These are phyloP conservation scores for Drosophila rubida DNA, from an alignment of 2,888 invertebrate species.

Conservation along the genomic window DNA sequence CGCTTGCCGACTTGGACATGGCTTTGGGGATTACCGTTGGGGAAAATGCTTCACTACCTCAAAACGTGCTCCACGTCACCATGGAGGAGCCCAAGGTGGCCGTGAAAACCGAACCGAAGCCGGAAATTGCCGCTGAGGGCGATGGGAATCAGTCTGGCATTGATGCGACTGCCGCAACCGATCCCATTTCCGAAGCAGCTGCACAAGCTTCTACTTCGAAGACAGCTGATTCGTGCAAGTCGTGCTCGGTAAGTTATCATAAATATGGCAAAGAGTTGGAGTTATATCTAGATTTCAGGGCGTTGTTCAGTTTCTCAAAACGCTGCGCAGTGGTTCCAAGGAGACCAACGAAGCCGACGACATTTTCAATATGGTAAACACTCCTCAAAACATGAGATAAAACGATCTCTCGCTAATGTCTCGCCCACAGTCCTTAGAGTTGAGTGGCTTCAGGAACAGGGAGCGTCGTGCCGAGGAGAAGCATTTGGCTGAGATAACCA, in stretches of 20 bases:
- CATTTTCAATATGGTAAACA: not conserved
- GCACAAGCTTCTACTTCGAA: not conserved
- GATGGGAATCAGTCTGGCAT: too few relatives aligned
- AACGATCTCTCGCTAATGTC: not conserved
- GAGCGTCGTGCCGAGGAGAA: conserved; percentile 11
- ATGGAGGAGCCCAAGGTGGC: not conserved
- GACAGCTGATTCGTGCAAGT: not conserved
- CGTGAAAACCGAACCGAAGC: not conserved
- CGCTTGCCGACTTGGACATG: not conserved
- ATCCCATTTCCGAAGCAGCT: not conserved
- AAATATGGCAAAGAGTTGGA: not conserved
- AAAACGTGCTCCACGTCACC: not conserved
- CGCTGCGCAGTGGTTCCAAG: not conserved
- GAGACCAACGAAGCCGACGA: not conserved
- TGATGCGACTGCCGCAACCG: too few relatives aligned
- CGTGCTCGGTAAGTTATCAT: not conserved
- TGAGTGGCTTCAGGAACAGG: not conserved
- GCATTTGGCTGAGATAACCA: conserved; percentile 17
- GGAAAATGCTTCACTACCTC: not conserved
- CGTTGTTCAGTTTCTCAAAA: not conserved
- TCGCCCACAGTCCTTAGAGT: not conserved
- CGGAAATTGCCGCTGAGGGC: not conserved
- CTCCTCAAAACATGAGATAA: not conserved
- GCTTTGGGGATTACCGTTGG: not conserved
- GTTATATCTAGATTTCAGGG: not conserved